Evolutionary conservation across 2,113 vertebrate genomes (phyloP).

Genomic region (Colaptes auratus): DNA sequence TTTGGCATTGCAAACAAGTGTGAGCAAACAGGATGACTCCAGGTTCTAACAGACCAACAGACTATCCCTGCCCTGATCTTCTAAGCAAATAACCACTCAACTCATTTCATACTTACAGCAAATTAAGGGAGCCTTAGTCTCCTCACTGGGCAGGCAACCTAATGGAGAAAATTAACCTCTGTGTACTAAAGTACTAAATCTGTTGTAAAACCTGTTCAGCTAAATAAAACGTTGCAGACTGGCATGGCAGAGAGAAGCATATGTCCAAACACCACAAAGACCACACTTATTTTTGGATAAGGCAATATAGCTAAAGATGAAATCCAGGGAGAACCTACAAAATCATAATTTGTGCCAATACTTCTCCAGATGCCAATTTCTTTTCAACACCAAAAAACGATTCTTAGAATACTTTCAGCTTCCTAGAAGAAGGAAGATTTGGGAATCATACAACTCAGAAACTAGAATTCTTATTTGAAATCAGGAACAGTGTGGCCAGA

Average conservation of each 20-base stretch:
- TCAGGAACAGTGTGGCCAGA: no score
- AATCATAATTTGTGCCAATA: background rate
- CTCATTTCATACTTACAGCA: background rate
- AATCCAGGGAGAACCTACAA: background rate
- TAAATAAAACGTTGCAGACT: background rate
- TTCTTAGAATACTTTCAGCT: background rate
- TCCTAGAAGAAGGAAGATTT: background rate
- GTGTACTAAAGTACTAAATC: background rate
- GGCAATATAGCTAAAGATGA: background rate
- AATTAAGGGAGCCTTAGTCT: conserved; percentile 7
- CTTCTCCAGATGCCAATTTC: background rate
- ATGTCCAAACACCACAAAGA: background rate
- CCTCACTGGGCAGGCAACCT: conserved; percentile 6
- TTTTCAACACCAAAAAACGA: background rate
- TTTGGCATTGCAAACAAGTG: background rate
- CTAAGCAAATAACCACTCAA: background rate
- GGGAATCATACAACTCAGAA: background rate
- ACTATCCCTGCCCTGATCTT: background rate
- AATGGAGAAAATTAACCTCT: background rate
- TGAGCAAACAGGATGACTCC: background rate
- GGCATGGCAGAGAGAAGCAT: background rate
- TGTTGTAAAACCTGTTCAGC: background rate
- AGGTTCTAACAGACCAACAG: conserved; percentile 26
- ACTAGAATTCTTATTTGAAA: background rate
- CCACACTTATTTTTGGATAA: background rate